These are phyloP conservation scores for Zoanthus solanderi DNA, from an alignment of 92 coral and sea anemone genomes.

Conservation along the genomic window DNA sequence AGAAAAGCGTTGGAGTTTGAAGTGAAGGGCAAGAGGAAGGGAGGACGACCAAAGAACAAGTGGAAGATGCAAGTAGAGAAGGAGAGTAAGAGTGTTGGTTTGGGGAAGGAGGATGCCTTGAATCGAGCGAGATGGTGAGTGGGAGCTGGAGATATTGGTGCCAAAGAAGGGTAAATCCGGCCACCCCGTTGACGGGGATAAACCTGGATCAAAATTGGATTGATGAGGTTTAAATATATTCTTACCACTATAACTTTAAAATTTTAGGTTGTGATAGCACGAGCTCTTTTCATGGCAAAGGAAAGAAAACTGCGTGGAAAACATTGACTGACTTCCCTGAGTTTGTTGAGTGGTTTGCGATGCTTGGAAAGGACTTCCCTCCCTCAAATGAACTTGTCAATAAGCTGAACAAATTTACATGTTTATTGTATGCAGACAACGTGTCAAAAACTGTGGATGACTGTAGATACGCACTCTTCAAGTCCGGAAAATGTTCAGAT, in stretches of 20 bases:
- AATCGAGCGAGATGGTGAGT: background rate
- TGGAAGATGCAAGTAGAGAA: too few relatives aligned
- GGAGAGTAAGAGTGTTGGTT: too few relatives aligned
- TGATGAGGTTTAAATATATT: background rate
- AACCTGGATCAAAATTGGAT: too few relatives aligned
- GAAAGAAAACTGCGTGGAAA: constrained; percentile 46
- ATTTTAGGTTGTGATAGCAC: constrained; percentile 44
- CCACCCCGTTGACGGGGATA: too few relatives aligned
- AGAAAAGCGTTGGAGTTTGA: too few relatives aligned
- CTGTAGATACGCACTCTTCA: constrained; percentile 49
- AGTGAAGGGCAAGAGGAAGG: too few relatives aligned
- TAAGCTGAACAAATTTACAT: constrained; percentile 31
- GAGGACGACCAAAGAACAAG: too few relatives aligned
- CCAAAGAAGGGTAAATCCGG: background rate
- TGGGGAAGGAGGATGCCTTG: too few relatives aligned
- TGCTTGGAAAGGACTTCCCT: background rate
- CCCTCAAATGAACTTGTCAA: constrained; percentile 20
- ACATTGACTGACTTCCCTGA: constrained; percentile 12
- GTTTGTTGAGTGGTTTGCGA: constrained; percentile 29
- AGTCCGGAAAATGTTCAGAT: constrained; percentile 53
- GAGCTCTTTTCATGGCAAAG: constrained; percentile 44
- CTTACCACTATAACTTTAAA: too few relatives aligned
- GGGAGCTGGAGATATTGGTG: background rate
- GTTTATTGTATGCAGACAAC: constrained; percentile 52
- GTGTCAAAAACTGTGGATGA: constrained; percentile 27